Base-by-base conservation (phyloP, 2,113 vertebrate species). In the Rhabdomys dilectus region DNA sequence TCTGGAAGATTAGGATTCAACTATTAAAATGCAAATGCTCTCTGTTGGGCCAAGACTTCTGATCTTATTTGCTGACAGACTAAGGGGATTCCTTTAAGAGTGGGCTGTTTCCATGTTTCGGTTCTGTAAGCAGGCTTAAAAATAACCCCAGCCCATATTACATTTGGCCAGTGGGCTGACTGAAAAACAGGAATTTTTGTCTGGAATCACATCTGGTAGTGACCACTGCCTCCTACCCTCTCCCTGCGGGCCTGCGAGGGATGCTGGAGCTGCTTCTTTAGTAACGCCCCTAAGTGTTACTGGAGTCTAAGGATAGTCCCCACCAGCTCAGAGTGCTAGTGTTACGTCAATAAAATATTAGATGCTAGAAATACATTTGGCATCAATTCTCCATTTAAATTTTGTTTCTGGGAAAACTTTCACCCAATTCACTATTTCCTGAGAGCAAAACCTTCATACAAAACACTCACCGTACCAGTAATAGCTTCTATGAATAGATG, bases 1-100 rank as follows among this genome's bases (percentile, higher is more conserved):
- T 72, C 39, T 90, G 81, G 96, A 96, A 70, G 53, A 93, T 93
- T 48, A 96, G 78, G 22, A 76, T 85, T 88, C 93, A 88, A 36
- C 70, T 94, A 89, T 96, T 97, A 96, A 98, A 97, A 97, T 95
- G 93, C 89, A 96, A 96, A 96, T 95, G 8, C 51, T 66, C 53
- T 53, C 42, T 66, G 26, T 58, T 85, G 22, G 58, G 72, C 80
- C 76, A 93, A 94, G 56, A 95, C 58, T 64, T 95, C 80, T 80
- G 58, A 26, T 95, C 51, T 97, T 97, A 92, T 91, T 91, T 94
- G 76, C 72, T 93, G 76, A 93, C 10, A 75, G 72, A 82, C 72
- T 96, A 82, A 88, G 96, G 91, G 72, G 24, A 86, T 91, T 81
- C 86, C 72, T 97, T 93, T 91, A 82, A 84, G 56, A 84, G 36